A percentile compares a stretch with the other conserved stretches of the same genome.
These are phyloP conservation scores for Busseola fusca DNA, from an alignment of 2,888 invertebrate species.

Conservation along the genomic window DNA sequence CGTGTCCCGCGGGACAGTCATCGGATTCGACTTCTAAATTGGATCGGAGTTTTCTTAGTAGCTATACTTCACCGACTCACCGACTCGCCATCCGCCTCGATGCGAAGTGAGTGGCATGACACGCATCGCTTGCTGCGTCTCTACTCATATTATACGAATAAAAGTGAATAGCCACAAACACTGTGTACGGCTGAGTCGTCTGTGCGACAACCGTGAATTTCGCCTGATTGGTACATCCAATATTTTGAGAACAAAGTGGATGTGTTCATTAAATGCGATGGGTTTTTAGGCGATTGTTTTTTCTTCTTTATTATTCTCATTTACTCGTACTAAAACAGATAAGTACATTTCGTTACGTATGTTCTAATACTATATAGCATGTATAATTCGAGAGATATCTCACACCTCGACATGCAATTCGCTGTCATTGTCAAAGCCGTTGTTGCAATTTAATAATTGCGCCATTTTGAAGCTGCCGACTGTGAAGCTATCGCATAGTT, in stretches of 20 bases:
- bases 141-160: slow-evolving; percentile 55
- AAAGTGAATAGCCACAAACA: slow-evolving; percentile 55
- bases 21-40: slow-evolving; percentile 82
- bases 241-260: slow-evolving; percentile 37
- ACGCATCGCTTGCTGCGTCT: slow-evolving; percentile 60
- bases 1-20: slow-evolving; percentile 79
- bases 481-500: slow-evolving; percentile 46
- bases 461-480: slow-evolving; percentile 28
- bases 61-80: slow-evolving; percentile 72
- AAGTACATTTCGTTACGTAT: not conserved
- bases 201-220: slow-evolving; percentile 57
- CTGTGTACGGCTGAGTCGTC: slow-evolving; percentile 25
- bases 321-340: not conserved
- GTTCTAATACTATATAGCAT: not conserved
- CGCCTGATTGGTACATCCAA: slow-evolving; percentile 49
- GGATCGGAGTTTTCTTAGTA: slow-evolving; percentile 80
- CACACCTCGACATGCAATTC: slow-evolving; percentile 22
- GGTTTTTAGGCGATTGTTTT: slow-evolving; percentile 14
- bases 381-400: slow-evolving; percentile 25
- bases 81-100: slow-evolving; percentile 65
- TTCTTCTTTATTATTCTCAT: not conserved
- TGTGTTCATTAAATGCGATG: slow-evolving; percentile 33
- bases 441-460: slow-evolving; percentile 50
- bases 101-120: slow-evolving; percentile 61
- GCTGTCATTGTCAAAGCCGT: slow-evolving; percentile 38